Percentiles rank a stretch among this genome's conserved stretches.
Conservation (phyloP, 2,113 vertebrate species). For the Actinemys pallida region DNA sequence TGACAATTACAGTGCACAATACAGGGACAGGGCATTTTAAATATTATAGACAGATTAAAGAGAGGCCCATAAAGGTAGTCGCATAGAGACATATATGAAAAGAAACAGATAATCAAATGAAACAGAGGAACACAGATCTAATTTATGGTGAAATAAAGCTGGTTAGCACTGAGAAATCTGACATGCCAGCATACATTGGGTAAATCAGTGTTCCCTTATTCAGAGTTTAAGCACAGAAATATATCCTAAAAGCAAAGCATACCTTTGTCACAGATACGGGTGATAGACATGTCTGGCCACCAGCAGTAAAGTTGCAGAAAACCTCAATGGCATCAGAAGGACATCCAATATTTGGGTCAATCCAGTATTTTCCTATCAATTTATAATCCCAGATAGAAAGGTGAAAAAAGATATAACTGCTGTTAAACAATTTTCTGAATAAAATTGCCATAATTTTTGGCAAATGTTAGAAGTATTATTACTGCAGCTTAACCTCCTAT, state of each 20-base stretch:
- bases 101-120: background rate
- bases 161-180: background rate
- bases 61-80: background rate
- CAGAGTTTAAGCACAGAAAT: background rate
- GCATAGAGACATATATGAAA: background rate
- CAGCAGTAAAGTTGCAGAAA: conserved; percentile 97
- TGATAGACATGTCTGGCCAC: conserved; percentile 95
- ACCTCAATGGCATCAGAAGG: conserved; percentile 95
- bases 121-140: background rate
- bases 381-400: conserved; percentile 36
- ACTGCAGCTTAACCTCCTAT: background rate
- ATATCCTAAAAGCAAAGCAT: conserved; percentile 6
- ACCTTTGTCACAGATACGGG: conserved; percentile 92
- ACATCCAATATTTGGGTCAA: conserved; percentile 97
- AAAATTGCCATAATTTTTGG: background rate
- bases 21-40: background rate
- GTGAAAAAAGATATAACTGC: background rate
- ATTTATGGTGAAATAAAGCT: background rate
- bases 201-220: background rate
- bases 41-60: background rate
- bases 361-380: conserved; percentile 92
- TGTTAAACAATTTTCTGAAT: background rate
- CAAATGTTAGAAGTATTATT: background rate
- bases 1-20: background rate
- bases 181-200: background rate